Percentiles rank a stretch among this genome's conserved stretches.
phyloP scores from a whole-genome alignment of 2,797 vertebrate genomes.

The Leuciscus waleckii region DNA sequence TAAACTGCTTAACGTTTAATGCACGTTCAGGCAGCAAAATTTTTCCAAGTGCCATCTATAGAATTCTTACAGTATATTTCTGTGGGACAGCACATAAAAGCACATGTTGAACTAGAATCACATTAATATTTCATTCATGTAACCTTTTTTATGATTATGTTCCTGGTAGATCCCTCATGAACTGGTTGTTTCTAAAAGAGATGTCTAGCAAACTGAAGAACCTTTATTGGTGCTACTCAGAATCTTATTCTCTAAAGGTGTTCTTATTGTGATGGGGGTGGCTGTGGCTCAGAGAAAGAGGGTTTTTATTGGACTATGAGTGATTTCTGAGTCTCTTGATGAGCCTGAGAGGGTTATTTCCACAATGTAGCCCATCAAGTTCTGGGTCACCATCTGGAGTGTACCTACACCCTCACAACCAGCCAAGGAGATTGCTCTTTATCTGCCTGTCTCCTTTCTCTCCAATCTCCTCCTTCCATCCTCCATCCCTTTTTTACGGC shows the following conservation, averaged over 20 bases:
- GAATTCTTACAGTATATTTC: background rate
- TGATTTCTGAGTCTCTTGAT: constrained; percentile 53
- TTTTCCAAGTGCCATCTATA: background rate
- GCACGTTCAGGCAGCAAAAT: background rate
- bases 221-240: background rate
- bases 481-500: constrained; percentile 29
- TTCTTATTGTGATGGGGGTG: constrained; percentile 18
- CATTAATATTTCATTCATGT: background rate
- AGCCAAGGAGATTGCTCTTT: constrained; percentile 58
- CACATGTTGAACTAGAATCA: background rate
- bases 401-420: constrained; percentile 50
- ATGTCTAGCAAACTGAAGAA: constrained; percentile 15
- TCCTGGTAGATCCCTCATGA: background rate
- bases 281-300: constrained; percentile 22
- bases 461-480: constrained; percentile 16
- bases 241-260: constrained; percentile 18
- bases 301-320: constrained; percentile 35
- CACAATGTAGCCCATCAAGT: constrained; percentile 49
- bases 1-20: constrained; percentile 12
- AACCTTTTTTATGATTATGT: constrained; percentile 5
- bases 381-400: constrained; percentile 57
- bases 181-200: background rate
- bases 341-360: constrained; percentile 52
- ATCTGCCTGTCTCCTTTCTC: constrained; percentile 53
- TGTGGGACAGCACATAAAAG: background rate